Conservation (phyloP, 1,140 invertebrate species). For the Tetraneura akinire region DNA sequence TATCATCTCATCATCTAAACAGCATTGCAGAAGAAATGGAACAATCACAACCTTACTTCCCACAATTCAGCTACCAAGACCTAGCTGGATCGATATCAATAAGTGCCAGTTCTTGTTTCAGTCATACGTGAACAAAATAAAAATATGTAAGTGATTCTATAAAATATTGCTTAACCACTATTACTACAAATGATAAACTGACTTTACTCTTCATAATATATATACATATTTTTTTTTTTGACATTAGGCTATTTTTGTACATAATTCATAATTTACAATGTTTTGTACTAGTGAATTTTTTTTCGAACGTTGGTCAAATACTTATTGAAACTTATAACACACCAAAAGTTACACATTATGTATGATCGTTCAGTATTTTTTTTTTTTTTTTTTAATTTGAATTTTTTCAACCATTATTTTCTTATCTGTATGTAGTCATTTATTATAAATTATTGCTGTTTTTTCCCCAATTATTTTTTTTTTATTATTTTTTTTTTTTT, state of each 20-base stretch:
- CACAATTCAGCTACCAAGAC: constrained; percentile 76
- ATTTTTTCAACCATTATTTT: constrained; percentile 39
- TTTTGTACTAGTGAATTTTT: constrained; percentile 50
- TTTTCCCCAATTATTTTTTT: constrained; percentile 30
- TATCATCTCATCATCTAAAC: constrained; percentile 65
- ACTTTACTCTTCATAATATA: constrained; percentile 8
- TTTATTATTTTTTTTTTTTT: constrained; percentile 40
- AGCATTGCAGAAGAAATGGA: constrained; percentile 73
- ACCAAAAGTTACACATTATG: constrained; percentile 14
- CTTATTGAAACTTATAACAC: constrained; percentile 44
- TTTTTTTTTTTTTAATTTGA: no score
- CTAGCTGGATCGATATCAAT: constrained; percentile 53
- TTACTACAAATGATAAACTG: constrained; percentile 45
- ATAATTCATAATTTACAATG: constrained; percentile 47
- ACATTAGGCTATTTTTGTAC: constrained; percentile 45
- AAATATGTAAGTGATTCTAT: constrained; percentile 47
- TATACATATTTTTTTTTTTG: constrained; percentile 43
- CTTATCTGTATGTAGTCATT: constrained; percentile 36
- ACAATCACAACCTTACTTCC: constrained; percentile 68
- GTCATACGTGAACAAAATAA: constrained; percentile 50
- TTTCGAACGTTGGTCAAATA: constrained; percentile 49
- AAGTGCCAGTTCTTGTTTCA: constrained; percentile 49
- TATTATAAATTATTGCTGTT: constrained; percentile 49
- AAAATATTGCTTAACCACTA: constrained; percentile 49
- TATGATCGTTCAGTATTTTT: constrained; percentile 48